Base-by-base conservation (phyloP, 2,888 invertebrate genomes). In the Colostygia pectinataria region DNA sequence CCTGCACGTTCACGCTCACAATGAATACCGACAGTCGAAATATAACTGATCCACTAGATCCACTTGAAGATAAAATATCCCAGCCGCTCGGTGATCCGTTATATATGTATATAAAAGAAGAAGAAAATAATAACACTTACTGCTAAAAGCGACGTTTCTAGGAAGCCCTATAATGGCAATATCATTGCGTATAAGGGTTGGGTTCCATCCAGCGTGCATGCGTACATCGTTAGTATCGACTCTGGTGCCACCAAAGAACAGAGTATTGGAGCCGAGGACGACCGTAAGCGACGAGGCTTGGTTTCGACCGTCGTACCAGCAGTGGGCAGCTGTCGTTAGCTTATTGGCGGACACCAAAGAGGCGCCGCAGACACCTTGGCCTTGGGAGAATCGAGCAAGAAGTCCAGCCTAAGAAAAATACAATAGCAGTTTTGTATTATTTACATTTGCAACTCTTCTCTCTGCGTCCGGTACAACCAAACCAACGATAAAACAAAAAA, bases 161-260 rank as follows among this genome's bases (percentile, higher is more conserved):
- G 61, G 50, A 12, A 81, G 33, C 1, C 36, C 51, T 13, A 77
- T 63, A 0, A 82, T 33, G 12, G 74, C 82, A 4, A 80, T 48
- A 38, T 85, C 83, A 29, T 83, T 80, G 12, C 73, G 68, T 32
- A 63, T 56, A 1, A 58, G 18, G 0, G 0, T 7, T 0, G 82
- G 78, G 4, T 7, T 51, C 79, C 77, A 84, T 37, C 51, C 53
- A 1, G 53, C 48, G 43, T 85, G 84, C 61, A 68, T 63, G 0
- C 57, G 50, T 7, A 83, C 62, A 1, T 55, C 37, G n/a, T 48
- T 66, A 1, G 73, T 63, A 1, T 28, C 8, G 0, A 69, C 0
- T 5, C 84, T 73, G 8, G 45, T 57, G 9, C 84, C 83, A 1
- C 83, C 83, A 8, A 39, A 48, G 64, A 80, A 82, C 1, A 84